Conservation (phyloP, 2,113 vertebrate species). For the Rhegmatorhina hoffmannsi region DNA sequence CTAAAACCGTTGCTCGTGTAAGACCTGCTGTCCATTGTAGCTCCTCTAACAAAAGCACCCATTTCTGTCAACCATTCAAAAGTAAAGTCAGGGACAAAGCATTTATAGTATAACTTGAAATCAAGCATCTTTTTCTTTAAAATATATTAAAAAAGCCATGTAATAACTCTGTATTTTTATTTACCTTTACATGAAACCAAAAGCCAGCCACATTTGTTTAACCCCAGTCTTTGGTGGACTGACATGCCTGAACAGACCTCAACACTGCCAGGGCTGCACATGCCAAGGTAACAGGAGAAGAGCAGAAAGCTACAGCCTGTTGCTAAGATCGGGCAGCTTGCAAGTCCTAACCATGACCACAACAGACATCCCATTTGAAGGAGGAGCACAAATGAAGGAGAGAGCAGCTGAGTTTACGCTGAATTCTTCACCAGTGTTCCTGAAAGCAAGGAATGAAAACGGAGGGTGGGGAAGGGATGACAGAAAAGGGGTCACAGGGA, state of each 20-base stretch:
- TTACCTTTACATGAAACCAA: constrained; percentile 33
- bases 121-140: background rate
- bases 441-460: background rate
- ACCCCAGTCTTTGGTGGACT: constrained; percentile 35
- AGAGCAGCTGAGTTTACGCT: background rate
- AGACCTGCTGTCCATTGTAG: background rate
- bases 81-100: background rate
- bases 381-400: background rate
- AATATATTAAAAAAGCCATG: background rate
- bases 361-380: constrained; percentile 7
- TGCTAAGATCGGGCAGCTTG: constrained; percentile 18
- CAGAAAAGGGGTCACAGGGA: background rate
- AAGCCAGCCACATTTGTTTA: constrained; percentile 19
- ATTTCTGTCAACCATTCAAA: background rate
- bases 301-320: background rate
- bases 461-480: background rate
- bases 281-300: constrained; percentile 10
- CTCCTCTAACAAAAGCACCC: background rate
- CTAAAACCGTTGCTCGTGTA: background rate
- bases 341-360: constrained; percentile 10
- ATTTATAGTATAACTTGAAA: background rate
- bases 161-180: background rate
- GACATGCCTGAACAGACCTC: constrained; percentile 48
- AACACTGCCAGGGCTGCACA: background rate
- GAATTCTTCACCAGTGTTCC: background rate